Percentiles rank a stretch among this genome's conserved stretches.
Conservation (phyloP, 2,113 vertebrate species). For the Tetrao urogallus region DNA sequence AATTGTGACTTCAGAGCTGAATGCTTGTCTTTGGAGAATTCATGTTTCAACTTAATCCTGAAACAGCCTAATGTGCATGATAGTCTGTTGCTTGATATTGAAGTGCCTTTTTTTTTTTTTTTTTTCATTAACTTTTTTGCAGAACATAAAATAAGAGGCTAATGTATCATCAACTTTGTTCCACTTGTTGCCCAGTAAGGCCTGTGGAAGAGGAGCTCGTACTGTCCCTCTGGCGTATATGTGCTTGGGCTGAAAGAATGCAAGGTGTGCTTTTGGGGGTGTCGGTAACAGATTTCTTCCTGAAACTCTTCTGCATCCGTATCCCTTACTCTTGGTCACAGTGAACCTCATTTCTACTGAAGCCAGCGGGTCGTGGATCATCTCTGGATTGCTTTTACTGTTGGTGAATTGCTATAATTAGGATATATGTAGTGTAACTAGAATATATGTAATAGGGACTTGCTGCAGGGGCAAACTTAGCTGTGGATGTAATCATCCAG, state of each 20-base stretch:
- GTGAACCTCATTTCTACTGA: neutral
- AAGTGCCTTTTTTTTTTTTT: neutral
- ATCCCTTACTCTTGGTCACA: neutral
- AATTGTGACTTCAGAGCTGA: neutral
- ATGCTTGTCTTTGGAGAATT: neutral
- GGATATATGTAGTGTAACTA: neutral
- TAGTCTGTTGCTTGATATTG: neutral
- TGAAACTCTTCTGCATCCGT: neutral
- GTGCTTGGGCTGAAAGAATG: neutral
- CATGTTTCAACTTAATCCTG: neutral
- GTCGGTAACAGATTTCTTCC: neutral
- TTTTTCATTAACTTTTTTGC: neutral
- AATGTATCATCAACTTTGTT: neutral
- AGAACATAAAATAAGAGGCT: neutral
- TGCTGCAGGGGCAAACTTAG: slow-evolving; percentile 5
- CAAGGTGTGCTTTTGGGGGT: neutral
- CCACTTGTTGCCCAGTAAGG: fast-evolving
- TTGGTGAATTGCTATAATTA: neutral
- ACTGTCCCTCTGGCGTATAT: neutral
- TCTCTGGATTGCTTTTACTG: neutral
- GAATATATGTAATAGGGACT: neutral
- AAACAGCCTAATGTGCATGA: neutral
- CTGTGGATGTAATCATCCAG: neutral
- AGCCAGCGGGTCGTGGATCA: neutral
- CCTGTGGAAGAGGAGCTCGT: neutral